Conservation (phyloP, 2,888 invertebrate genomes). For the Thymelicus sylvestris region DNA sequence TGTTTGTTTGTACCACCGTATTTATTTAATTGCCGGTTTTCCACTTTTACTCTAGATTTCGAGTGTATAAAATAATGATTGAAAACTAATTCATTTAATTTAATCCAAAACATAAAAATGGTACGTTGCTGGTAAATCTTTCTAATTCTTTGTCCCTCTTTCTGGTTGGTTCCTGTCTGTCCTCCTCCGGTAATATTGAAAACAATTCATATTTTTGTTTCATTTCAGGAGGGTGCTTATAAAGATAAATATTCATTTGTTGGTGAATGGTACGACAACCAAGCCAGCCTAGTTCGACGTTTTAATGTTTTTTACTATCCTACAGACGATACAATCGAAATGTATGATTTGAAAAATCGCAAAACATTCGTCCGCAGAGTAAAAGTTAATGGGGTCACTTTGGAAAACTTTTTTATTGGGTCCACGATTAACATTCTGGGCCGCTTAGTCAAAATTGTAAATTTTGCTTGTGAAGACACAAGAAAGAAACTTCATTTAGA, state of each 20-base stretch:
- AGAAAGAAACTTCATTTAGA: conserved; percentile 85
- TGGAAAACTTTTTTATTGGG: conserved; percentile 90
- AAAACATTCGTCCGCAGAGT: conserved; percentile 88
- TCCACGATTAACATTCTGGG: conserved; percentile 90
- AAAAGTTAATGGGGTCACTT: conserved; percentile 86
- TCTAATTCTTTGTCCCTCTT: background rate
- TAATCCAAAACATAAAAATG: conserved; percentile 1
- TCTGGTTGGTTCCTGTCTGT: no score
- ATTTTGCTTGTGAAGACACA: conserved; percentile 89
- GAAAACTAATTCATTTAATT: background rate
- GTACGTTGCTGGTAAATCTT: background rate
- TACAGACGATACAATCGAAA: conserved; percentile 91
- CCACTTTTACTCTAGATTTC: background rate
- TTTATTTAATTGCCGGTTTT: background rate
- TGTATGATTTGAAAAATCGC: conserved; percentile 88
- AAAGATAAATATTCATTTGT: conserved; percentile 86
- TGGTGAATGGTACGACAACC: conserved; percentile 95
- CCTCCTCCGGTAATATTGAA: background rate
- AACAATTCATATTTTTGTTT: background rate
- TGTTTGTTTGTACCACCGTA: background rate
- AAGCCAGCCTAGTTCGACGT: conserved; percentile 89
- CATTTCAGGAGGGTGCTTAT: conserved; percentile 77
- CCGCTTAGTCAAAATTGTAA: conserved; percentile 88
- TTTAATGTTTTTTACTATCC: conserved; percentile 92
- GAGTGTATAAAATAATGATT: background rate